These are phyloP conservation scores for Sinelater perroti DNA, from an alignment of 2,888 invertebrate species.

Conservation along the genomic window DNA sequence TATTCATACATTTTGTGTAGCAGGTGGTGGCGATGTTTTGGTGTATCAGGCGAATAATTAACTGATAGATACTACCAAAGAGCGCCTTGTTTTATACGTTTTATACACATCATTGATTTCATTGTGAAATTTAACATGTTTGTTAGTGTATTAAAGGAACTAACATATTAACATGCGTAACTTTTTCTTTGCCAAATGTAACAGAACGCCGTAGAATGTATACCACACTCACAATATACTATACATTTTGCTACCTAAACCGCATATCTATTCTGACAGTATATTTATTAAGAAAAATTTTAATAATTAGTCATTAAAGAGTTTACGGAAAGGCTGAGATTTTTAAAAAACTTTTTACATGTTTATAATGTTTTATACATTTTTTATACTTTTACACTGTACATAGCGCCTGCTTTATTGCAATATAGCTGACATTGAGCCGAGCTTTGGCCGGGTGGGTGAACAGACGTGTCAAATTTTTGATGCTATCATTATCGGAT, in stretches of 20 bases:
- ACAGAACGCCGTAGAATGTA: no score
- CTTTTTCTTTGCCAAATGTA: no score
- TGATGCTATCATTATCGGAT: no score
- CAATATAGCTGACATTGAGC: conserved; percentile 5
- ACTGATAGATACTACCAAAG: conserved; percentile 11
- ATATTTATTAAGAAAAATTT: neutral
- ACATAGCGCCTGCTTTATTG: conserved; percentile 15
- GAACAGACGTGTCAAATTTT: conserved; percentile 9
- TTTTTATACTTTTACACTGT: conserved; percentile 23
- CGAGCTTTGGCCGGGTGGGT: neutral
- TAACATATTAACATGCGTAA: no score
- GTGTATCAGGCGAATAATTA: no score
- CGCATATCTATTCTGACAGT: no score
- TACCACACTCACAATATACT: no score
- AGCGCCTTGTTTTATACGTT: neutral
- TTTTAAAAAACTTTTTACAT: conserved; percentile 24
- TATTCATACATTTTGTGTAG: no score
- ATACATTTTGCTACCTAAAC: no score
- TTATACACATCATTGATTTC: no score
- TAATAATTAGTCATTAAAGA: neutral
- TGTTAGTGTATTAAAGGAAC: neutral
- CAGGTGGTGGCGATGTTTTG: no score
- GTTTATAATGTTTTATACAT: conserved; percentile 26
- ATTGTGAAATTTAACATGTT: neutral
- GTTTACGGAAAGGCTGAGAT: conserved; percentile 26